These are phyloP conservation scores for Antennarius maculatus DNA, from an alignment of 2,797 vertebrate genomes.

Conservation along the genomic window DNA sequence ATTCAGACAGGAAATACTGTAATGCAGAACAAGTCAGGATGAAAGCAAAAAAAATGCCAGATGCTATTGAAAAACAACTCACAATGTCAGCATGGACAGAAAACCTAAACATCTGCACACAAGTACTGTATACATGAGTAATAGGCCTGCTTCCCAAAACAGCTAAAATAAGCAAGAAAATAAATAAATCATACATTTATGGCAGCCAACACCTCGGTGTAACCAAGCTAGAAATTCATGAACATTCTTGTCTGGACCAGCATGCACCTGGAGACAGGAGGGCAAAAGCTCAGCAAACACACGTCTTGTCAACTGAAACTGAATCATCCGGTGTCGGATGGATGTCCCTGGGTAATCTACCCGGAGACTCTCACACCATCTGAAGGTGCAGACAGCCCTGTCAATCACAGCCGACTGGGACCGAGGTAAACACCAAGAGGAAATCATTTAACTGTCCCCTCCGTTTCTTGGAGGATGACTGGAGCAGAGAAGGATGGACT, in stretches of 20 bases:
- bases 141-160: slow-evolving; percentile 28
- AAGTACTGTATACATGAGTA: slow-evolving; percentile 12
- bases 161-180: slow-evolving; percentile 25
- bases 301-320: slow-evolving; percentile 64
- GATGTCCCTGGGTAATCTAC: slow-evolving; percentile 49
- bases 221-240: slow-evolving; percentile 53
- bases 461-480: slow-evolving; percentile 25
- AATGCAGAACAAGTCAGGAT: slow-evolving; percentile 48
- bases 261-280: slow-evolving; percentile 31
- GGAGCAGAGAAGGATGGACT: slow-evolving; percentile 24
- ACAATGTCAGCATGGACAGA: slow-evolving; percentile 13
- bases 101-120: slow-evolving; percentile 29
- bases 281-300: slow-evolving; percentile 52
- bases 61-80: slow-evolving; percentile 26
- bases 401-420: slow-evolving; percentile 37
- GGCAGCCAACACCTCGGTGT: slow-evolving; percentile 38
- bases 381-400: slow-evolving; percentile 53
- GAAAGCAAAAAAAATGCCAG: slow-evolving; percentile 17
- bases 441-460: slow-evolving; percentile 26
- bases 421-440: slow-evolving; percentile 16
- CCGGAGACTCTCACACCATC: slow-evolving; percentile 47
- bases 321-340: slow-evolving; percentile 35
- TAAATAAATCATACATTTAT: neutral
- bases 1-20: slow-evolving; percentile 46
- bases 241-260: slow-evolving; percentile 37